Evolutionary conservation across 2,113 vertebrate species (phyloP), one percentile per base, ranked within the genome.

Genomic region (Etheostoma cragini): DNA sequence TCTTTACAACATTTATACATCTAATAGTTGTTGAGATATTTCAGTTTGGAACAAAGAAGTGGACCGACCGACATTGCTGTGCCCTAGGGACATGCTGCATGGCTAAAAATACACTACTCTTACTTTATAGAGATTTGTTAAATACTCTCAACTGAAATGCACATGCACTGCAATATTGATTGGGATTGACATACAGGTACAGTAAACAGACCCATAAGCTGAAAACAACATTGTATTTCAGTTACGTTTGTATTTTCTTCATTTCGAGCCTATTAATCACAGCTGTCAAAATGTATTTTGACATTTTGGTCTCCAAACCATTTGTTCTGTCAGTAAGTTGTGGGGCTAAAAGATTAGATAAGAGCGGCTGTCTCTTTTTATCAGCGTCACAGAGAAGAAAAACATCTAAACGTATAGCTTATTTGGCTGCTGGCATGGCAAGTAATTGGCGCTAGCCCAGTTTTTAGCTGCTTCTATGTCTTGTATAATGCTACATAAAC

Each of bases 391-490:
- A 21, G 53, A 42, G 26, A 52, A 78, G 3, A 76, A 30, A 58
- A 80, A 56, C 73, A 70, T 86, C 61, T 56, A 65, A 86, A 87
- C 46, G 7, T 90, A 81, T 81, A 88, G 81, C 85, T 84, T 78
- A 58, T 71, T 81, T 71, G 76, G 73, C 78, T 87, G 74, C 80
- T 76, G 90, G 74, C 83, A 64, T 80, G 69, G 76, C 30, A 84
- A 85, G 72, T 80, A 89, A 90, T 85, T 86, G 86, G 70, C 38
- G 0, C 54, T 83, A 88, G 82, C 87, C 81, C 64, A 82, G 83
- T 84, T 89, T 88, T 83, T 57, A 82, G 76, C 66, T 82, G 65
- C 81, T 70, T 78, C 71, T 68, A 17, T 47, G 26, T 54, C 38
- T 72, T 13, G 0, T 61, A 76, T 86, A 65, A 75, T 52, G 71